phyloP scores from a whole-genome alignment of 2,797 vertebrate genomes.

The Gallirallus australis region DNA sequence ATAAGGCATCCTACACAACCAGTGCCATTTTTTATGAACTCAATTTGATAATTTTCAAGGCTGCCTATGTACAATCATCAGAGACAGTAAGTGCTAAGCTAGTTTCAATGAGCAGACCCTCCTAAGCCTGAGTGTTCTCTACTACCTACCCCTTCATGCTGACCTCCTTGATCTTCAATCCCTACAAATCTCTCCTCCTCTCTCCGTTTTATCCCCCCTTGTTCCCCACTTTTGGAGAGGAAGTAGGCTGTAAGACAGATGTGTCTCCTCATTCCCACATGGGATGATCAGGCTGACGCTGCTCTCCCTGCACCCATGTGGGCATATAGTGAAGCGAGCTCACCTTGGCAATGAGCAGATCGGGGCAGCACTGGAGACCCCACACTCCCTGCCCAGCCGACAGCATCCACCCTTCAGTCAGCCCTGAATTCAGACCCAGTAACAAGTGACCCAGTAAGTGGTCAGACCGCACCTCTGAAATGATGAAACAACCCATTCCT shows the following conservation, averaged over 20 bases:
- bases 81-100: neutral
- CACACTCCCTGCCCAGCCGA: rapidly evolving
- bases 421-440: neutral
- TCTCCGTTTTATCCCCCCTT: neutral
- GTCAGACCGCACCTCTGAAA: neutral
- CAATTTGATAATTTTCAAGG: neutral
- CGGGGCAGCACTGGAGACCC: neutral
- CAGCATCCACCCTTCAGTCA: neutral
- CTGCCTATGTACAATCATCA: neutral
- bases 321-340: neutral
- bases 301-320: neutral
- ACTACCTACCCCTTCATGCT: neutral
- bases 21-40: neutral
- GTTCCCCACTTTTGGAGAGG: neutral
- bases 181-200: neutral
- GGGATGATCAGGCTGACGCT: neutral
- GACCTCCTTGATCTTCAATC: neutral
- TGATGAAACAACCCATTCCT: neutral
- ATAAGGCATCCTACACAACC: neutral
- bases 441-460: rapidly evolving
- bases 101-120: neutral
- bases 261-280: neutral
- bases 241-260: neutral
- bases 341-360: neutral
- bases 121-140: neutral